Evolutionary conservation across 2,113 vertebrate species (phyloP), one percentile per base, ranked within the genome.

Genomic region (Phalacrocorax carbo): DNA sequence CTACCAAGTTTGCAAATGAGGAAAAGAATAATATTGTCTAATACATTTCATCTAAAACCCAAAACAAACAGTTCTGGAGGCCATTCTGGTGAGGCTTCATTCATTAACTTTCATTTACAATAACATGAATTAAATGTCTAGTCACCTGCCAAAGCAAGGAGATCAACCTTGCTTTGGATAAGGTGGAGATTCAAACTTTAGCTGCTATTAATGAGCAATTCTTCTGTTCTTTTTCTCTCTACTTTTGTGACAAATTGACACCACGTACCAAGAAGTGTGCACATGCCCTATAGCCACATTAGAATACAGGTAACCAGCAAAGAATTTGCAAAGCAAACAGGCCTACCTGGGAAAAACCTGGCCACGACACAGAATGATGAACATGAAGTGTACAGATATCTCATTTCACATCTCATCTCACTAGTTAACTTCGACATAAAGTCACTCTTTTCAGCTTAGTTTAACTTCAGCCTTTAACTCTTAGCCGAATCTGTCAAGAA

Each of bases 1-100:
- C 91, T 91, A 95, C 87, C 52, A 49, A 57, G 62, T 62, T 79
- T 76, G 48, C 58, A 73, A 82, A 93, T 46, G 82, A 96, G 93
- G 89, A 93, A 95, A 75, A 62, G 52, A 82, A 82, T 58, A 7
- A 12, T 17, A 44, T 38, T 25, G n/a, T 57, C 32, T 26, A 57
- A 76, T 22, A 27, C 38, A 49, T 32, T 83, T 58, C 25, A 71
- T 11, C 30, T 54, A 65, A 69, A 72, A 76, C 90, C 60, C 38
- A 68, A 75, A 91, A n/a, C 55, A 38, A 51, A 6, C 2, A 2
- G 34, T 10, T 89, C 73, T 87, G 66, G 52, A 82, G 82, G 81
- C 30, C 40, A 20, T 64, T 85, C 51, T 87, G 44, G 30, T 61
- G 78, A 79, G 46, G 30, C 9, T 91, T 84, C 14, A 2, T 57